Evolutionary conservation across 2,888 invertebrate genomes (phyloP), one percentile per base, ranked within the genome.

Genomic region (Trachelus iudaicus): DNA sequence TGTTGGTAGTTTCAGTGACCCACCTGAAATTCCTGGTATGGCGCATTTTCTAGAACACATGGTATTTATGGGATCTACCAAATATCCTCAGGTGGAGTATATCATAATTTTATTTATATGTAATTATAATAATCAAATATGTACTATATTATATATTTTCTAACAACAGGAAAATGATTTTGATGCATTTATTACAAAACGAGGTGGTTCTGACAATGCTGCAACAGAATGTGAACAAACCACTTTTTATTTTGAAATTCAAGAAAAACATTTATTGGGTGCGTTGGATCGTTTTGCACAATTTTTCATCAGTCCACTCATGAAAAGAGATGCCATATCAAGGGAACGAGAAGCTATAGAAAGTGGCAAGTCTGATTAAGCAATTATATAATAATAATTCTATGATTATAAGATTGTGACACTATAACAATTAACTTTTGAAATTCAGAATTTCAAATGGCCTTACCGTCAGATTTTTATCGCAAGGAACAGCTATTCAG

Each of bases 11-110:
- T 97, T 96, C 92, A 95, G 95, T 86, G 97, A 97, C 91, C 97
- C 97, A 0, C 91, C 92, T 11, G 93, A 94, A 86, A 94, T 97
- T 77, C 96, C 95, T 84, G 97, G 97, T 0, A 91, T 97, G 89
- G 96, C 97, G 0, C 97, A 97, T 90, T 97, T 97, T 89, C 93
- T 97, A 4, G 97, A 97, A 87, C 97, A 97, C 90, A 97, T 98
- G 98, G 96, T 98, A 34, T 98, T 98, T 89, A 98, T 98, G 98
- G 98, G 98, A 56, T 97, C 97, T 83, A 94, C 96, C 87, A 98
- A 97, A 89, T 98, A 95, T 90, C 97, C 96, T 12, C 93, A 94
- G 89, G 98, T 98, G 92, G 30, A 33, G 40, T 56, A 23, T 40
- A 15, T 40, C 13, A 40, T 15, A 23, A 73, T 37, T n/a, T 30